Evolutionary conservation across 2,113 vertebrate species (phyloP).

Genomic region (Sula dactylatra): DNA sequence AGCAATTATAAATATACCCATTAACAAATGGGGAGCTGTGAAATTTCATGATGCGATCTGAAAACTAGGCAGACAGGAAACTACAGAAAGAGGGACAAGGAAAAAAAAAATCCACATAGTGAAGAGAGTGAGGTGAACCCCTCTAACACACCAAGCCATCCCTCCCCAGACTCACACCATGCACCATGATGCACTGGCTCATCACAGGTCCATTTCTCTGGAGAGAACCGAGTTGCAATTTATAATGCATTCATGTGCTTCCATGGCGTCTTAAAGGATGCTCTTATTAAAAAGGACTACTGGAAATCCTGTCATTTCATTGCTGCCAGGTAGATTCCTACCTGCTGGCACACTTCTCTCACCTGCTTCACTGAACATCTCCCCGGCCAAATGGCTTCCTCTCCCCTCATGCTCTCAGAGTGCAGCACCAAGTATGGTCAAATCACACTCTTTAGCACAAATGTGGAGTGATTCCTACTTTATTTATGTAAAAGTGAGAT

Average conservation of each 20-base stretch:
- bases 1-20: background rate
- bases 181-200: background rate
- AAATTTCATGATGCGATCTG: background rate
- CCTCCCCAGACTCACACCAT: background rate
- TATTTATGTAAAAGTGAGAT: background rate
- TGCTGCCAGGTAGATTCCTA: background rate
- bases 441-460: background rate
- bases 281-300: background rate
- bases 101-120: background rate
- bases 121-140: background rate
- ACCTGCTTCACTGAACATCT: background rate
- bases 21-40: background rate
- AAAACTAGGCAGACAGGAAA: background rate
- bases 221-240: background rate
- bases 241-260: background rate
- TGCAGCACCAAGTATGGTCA: background rate
- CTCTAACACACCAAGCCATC: background rate
- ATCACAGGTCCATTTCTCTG: background rate
- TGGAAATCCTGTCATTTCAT: background rate
- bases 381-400: background rate
- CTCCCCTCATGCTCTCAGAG: background rate
- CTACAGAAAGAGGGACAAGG: background rate
- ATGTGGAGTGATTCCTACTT: background rate
- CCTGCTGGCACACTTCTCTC: background rate
- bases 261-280: background rate